Conservation (phyloP, 2,888 invertebrate genomes). For the Pammene fasciana region DNA sequence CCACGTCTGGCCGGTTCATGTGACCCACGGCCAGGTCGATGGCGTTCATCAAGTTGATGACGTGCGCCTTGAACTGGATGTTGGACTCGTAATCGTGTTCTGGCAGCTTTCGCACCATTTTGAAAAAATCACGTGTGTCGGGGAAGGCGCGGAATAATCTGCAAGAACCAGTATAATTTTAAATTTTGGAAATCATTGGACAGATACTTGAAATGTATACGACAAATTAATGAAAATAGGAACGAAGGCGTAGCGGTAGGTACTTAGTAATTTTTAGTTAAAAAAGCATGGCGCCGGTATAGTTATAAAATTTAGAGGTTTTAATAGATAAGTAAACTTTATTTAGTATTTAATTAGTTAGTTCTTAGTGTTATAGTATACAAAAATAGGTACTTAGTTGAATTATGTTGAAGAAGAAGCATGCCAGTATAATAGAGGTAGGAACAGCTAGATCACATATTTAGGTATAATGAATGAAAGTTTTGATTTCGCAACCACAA, state of each 20-base stretch:
- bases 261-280: no score
- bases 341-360: no score
- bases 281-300: no score
- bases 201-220: neutral
- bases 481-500: neutral
- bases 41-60: constrained; percentile 75
- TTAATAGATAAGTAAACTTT: no score
- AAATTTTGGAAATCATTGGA: neutral
- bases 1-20: constrained; percentile 73
- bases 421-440: no score
- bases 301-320: no score
- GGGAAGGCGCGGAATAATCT: constrained; percentile 71
- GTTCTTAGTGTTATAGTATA: no score
- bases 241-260: no score
- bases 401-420: no score
- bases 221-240: no score
- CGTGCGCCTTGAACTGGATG: constrained; percentile 77
- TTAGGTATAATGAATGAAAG: neutral
- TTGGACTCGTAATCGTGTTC: constrained; percentile 67
- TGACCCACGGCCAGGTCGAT: constrained; percentile 68
- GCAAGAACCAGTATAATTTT: constrained; percentile 42
- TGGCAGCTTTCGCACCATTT: constrained; percentile 64
- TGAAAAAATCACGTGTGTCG: constrained; percentile 71
- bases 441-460: neutral
- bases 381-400: no score